These are phyloP conservation scores for Odontothrips loti DNA, from an alignment of 2,888 invertebrate species.

Conservation along the genomic window DNA sequence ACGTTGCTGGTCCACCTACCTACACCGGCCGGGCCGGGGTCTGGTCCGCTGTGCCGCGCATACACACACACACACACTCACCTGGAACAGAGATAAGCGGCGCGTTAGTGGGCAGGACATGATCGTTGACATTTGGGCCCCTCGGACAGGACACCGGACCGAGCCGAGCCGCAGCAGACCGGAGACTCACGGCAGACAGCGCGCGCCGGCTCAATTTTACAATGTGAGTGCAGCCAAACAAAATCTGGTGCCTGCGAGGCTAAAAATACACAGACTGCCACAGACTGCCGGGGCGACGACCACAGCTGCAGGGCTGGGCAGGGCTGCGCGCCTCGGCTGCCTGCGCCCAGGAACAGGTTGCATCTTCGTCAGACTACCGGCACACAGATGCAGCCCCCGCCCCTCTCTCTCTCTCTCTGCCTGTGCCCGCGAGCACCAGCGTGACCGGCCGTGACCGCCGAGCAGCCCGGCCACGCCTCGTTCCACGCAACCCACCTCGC, in stretches of 20 bases:
- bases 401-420: neutral
- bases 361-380: neutral
- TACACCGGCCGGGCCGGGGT: no score
- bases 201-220: no score
- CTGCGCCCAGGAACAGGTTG: neutral
- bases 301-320: neutral
- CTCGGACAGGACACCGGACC: neutral
- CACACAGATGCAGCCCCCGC: no score
- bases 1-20: no score
- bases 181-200: no score
- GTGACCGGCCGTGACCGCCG: conserved; percentile 15
- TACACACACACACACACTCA: neutral
- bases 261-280: neutral
- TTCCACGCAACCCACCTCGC: neutral
- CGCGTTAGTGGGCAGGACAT: neutral
- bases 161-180: neutral
- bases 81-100: neutral
- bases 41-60: no score
- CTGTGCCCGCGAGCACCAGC: neutral
- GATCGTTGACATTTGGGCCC: neutral
- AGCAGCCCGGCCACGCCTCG: neutral
- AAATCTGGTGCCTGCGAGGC: neutral
- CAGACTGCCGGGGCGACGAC: neutral
- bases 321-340: neutral
- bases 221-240: no score